These are phyloP conservation scores for Danaus plexippus DNA, from an alignment of 1,140 invertebrate genomes.

Conservation along the genomic window DNA sequence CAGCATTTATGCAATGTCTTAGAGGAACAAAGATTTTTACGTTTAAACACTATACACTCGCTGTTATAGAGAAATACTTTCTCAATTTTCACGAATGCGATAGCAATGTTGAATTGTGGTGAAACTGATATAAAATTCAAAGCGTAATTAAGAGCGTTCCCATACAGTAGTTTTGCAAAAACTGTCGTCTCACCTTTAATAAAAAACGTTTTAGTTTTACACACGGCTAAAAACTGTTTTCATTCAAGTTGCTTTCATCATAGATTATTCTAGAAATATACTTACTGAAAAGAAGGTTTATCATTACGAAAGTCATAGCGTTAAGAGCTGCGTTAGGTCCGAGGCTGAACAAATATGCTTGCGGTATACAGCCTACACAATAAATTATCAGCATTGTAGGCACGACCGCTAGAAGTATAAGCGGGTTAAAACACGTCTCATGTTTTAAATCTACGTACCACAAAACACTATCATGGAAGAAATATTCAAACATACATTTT, in stretches of 20 bases:
- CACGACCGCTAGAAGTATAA: slow-evolving; percentile 29
- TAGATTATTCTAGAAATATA: not conserved
- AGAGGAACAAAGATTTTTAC: slow-evolving; percentile 36
- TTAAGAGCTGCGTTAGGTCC: slow-evolving; percentile 42
- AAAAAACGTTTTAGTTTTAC: not conserved
- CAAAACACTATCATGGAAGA: too few species aligned
- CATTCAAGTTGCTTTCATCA: too few species aligned
- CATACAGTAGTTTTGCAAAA: slow-evolving; percentile 42
- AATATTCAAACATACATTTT: too few species aligned
- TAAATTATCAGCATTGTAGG: slow-evolving; percentile 43
- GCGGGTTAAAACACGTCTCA: slow-evolving; percentile 6
- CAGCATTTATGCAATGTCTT: slow-evolving; percentile 54
- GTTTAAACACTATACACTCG: slow-evolving; percentile 45
- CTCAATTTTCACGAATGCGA: slow-evolving; percentile 46
- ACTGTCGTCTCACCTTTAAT: slow-evolving; percentile 48
- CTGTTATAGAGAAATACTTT: slow-evolving; percentile 55
- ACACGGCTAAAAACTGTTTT: slow-evolving; percentile 5
- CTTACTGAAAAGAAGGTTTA: slow-evolving; percentile 54
- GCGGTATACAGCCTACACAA: slow-evolving; percentile 45
- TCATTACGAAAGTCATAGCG: slow-evolving; percentile 45
- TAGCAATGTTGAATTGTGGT: slow-evolving; percentile 54
- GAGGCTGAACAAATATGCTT: slow-evolving; percentile 54
- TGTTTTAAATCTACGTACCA: not conserved
- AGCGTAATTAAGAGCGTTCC: slow-evolving; percentile 30
- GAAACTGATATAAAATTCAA: slow-evolving; percentile 43